phyloP scores from a whole-genome alignment of 2,888 invertebrate species.

The Elgonia sp. region DNA sequence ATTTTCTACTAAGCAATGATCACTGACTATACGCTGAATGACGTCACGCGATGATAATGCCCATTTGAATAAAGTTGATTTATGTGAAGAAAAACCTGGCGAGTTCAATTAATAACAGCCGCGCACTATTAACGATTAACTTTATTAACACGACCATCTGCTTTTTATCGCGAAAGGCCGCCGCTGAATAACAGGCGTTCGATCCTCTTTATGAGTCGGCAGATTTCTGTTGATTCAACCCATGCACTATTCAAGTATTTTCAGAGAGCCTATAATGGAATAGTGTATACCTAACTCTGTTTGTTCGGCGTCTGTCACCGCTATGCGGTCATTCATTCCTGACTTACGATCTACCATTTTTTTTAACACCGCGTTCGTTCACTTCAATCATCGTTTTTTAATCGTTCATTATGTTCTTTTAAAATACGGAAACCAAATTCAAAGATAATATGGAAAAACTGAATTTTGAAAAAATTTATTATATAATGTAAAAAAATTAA shows the following conservation, averaged over 20 bases:
- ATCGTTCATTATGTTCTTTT: background rate
- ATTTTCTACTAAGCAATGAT: too few relatives aligned
- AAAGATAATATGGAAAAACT: background rate
- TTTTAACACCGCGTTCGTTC: background rate
- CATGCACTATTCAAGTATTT: slow-evolving; percentile 45
- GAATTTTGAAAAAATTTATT: too few relatives aligned
- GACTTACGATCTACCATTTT: slow-evolving; percentile 22
- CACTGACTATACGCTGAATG: background rate
- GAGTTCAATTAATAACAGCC: slow-evolving; percentile 41
- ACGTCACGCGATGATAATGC: background rate
- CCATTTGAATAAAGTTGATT: slow-evolving; percentile 26
- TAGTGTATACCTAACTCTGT: slow-evolving; percentile 28
- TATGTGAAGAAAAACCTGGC: slow-evolving; percentile 40
- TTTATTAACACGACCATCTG: slow-evolving; percentile 32
- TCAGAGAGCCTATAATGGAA: slow-evolving; percentile 20
- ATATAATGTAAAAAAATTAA: too few relatives aligned
- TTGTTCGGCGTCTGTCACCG: slow-evolving; percentile 21
- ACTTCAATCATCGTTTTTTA: background rate
- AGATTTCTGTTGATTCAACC: slow-evolving; percentile 31
- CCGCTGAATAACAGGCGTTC: slow-evolving; percentile 5
- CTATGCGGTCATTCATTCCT: slow-evolving; percentile 34
- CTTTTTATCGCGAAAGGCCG: slow-evolving; percentile 21
- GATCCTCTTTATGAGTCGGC: slow-evolving; percentile 36
- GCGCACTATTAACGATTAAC: slow-evolving; percentile 31
- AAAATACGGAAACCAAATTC: background rate